phyloP scores from a whole-genome alignment of 2,113 vertebrate genomes.

The Abramis brama region DNA sequence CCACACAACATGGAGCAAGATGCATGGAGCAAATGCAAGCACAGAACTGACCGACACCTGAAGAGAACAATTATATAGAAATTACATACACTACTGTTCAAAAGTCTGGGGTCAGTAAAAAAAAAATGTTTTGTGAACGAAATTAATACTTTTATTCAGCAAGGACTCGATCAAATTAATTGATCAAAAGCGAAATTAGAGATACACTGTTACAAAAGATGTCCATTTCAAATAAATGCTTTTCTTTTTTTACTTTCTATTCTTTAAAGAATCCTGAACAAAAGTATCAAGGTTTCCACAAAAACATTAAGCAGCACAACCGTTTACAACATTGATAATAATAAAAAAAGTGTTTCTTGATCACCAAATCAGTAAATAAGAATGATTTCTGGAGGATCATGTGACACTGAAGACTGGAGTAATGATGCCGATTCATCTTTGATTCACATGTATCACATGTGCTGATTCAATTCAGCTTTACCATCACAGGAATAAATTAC shows the following conservation, averaged over 20 bases:
- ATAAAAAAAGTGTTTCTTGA: not conserved
- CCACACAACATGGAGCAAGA: conserved; percentile 6
- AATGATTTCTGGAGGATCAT: not conserved
- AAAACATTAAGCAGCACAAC: not conserved
- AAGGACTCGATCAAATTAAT: not conserved
- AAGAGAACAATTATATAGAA: not conserved
- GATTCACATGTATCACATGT: too few species aligned
- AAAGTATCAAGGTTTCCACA: not conserved
- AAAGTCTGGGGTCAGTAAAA: not conserved
- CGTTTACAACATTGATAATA: not conserved
- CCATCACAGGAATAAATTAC: not conserved
- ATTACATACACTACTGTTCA: not conserved
- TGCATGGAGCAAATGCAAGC: conserved; percentile 4
- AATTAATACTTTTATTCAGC: not conserved
- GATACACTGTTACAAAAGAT: not conserved
- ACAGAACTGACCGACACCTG: conserved; percentile 28
- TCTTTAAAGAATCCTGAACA: too few species aligned
- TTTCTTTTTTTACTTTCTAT: too few species aligned
- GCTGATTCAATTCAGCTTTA: not conserved
- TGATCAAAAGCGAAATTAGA: not conserved
- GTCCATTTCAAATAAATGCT: not conserved
- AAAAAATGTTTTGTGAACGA: not conserved
- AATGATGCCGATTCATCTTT: not conserved
- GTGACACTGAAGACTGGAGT: not conserved
- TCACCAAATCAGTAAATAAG: not conserved